Conservation (phyloP, 2,113 vertebrate species). For the Climacteris rufus region DNA sequence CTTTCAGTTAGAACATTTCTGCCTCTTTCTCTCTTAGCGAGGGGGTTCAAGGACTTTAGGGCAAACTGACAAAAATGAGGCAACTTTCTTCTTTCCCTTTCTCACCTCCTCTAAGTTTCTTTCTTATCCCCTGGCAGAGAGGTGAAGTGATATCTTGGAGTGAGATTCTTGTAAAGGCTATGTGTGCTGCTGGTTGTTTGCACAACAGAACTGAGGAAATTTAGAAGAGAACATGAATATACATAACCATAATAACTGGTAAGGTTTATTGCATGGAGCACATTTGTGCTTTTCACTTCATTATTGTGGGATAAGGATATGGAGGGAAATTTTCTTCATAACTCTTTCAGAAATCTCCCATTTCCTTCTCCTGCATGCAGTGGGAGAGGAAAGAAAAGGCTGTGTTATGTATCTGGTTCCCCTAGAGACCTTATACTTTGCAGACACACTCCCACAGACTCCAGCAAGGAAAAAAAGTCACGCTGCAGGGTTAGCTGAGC, state of each 20-base stretch:
- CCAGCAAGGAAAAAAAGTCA: background rate
- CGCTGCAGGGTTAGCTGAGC: background rate
- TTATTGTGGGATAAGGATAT: background rate
- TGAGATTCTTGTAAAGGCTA: background rate
- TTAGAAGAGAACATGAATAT: background rate
- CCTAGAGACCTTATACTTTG: background rate
- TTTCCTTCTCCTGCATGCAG: background rate
- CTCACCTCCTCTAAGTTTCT: background rate
- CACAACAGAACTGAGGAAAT: background rate
- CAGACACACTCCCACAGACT: background rate
- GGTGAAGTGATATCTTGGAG: background rate
- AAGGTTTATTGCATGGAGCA: background rate
- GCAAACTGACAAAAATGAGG: background rate
- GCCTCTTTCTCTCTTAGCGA: background rate
- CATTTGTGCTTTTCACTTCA: background rate
- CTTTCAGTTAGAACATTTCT: background rate
- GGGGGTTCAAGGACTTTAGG: background rate
- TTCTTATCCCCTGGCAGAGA: background rate
- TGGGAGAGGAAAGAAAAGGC: background rate
- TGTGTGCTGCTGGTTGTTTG: background rate
- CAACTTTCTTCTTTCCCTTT: background rate
- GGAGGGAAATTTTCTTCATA: background rate
- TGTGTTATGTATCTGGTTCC: rapidly evolving
- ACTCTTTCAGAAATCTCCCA: background rate
- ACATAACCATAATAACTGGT: background rate